A percentile compares a stretch with the other conserved stretches of the same genome.
phyloP scores from a whole-genome alignment of 2,797 vertebrate species.

The Bufotes viridis region DNA sequence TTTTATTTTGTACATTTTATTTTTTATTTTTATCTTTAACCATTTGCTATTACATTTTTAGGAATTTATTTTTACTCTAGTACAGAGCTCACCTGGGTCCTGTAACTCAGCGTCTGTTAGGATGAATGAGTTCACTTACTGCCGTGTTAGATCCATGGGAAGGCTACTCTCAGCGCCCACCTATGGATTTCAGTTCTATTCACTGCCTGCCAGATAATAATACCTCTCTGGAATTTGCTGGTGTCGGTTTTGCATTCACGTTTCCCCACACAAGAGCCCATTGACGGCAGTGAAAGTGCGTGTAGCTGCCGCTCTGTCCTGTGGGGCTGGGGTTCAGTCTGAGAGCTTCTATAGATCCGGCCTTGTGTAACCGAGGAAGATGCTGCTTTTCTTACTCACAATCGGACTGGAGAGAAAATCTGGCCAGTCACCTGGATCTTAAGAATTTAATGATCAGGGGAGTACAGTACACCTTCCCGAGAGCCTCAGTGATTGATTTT shows the following conservation, averaged over 20 bases:
- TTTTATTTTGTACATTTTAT: too few relatives aligned
- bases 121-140: too few relatives aligned
- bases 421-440: not conserved
- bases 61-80: not conserved
- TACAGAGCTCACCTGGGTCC: not conserved
- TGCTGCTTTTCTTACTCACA: not conserved
- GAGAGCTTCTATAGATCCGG: slow-evolving; percentile 12
- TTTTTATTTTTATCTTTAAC: too few relatives aligned
- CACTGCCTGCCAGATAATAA: slow-evolving; percentile 1
- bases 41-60: too few relatives aligned
- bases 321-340: not conserved
- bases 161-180: not conserved
- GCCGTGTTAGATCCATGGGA: not conserved
- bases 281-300: not conserved
- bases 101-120: too few relatives aligned
- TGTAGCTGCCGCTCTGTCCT: not conserved
- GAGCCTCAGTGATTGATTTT: not conserved
- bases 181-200: slow-evolving; percentile 11
- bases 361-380: not conserved
- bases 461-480: slow-evolving; percentile 2
- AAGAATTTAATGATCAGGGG: not conserved
- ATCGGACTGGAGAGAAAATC: not conserved
- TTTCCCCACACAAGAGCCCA: slow-evolving; percentile 1
- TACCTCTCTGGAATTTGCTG: slow-evolving; percentile 18
- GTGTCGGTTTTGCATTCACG: slow-evolving; percentile 1